Evolutionary conservation across 1,140 invertebrate species (phyloP), one percentile per base, ranked within the genome.

Genomic region (Myzus persicae): DNA sequence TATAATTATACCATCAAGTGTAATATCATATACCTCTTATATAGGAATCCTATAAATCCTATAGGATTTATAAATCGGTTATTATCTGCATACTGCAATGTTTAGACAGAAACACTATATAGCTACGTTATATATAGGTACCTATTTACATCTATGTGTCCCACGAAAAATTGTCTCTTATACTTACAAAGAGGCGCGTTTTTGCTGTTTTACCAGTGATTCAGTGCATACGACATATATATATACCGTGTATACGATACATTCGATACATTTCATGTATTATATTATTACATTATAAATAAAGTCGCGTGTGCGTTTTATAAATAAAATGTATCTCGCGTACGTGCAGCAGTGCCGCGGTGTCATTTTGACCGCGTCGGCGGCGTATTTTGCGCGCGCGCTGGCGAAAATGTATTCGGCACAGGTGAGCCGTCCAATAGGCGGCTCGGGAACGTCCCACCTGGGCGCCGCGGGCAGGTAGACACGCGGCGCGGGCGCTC

Each of bases 381-480:
- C n/a, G 8, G 31, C 59, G 31, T 76, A n/a, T 76, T 76, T 31
- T 51, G n/a, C 44, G 67, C 90, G 51, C n/a, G 54, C 54, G 90
- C 90, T 38, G 22, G 24, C 9, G 36, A 84, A 76, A 84, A 93
- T 85, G 91, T 84, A 93, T 85, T 84, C 91, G 81, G 42, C 44
- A 38, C 91, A 93, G 91, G 91, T 88, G 94, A 67, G 42, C 91
- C 40, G 48, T 54, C 31, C 82, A 42, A 90, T 59, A 90, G 89
- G 89, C 93, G 88, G n/a, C 42, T 91, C 76, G 84, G 46, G 59
- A 82, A 40, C 93, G 76, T 93, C 84, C 92, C 82, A 90, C 93
- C 90, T 93, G 93, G 20, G 89, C 82, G 40, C 92, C 84, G 42
- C 46, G 42, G 90, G 67, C 51, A 36, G 46, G 14, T 48, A 89